A percentile compares a stretch with the other conserved stretches of the same genome.
phyloP scores from a whole-genome alignment of 2,888 invertebrate species.

The Lingula anatina region DNA sequence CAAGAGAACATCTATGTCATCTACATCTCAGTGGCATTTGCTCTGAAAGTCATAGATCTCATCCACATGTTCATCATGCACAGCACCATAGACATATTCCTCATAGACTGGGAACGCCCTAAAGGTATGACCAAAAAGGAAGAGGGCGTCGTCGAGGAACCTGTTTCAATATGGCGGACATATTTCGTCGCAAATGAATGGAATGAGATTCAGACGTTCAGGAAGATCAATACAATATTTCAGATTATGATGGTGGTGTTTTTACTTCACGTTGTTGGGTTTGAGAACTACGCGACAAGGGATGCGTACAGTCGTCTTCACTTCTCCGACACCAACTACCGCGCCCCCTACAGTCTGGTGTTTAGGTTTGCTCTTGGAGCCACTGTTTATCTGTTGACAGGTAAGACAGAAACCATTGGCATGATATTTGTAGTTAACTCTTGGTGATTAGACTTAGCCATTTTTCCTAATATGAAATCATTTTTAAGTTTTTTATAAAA shows the following conservation, averaged over 20 bases:
- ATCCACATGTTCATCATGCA: conserved; percentile 59
- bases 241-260: conserved; percentile 61
- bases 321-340: conserved; percentile 32
- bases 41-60: conserved; percentile 63
- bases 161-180: conserved; percentile 70
- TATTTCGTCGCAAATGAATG: conserved; percentile 80
- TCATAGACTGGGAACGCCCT: conserved; percentile 80
- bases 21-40: conserved; percentile 60
- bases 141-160: conserved; percentile 15
- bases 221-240: conserved; percentile 57
- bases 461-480: too few species aligned
- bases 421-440: too few species aligned
- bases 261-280: conserved; percentile 62
- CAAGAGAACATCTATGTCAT: conserved; percentile 59
- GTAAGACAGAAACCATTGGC: too few species aligned
- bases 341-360: conserved; percentile 55
- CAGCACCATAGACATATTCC: conserved; percentile 64
- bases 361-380: conserved; percentile 63
- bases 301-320: conserved; percentile 57
- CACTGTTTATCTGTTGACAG: conserved; percentile 58
- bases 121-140: conserved; percentile 17
- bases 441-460: too few species aligned
- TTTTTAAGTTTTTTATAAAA: too few species aligned
- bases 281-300: conserved; percentile 60
- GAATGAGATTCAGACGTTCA: conserved; percentile 68